These are phyloP conservation scores for Typhlichthys eigenmanni DNA, from an alignment of 2,797 vertebrate species.

Conservation along the genomic window DNA sequence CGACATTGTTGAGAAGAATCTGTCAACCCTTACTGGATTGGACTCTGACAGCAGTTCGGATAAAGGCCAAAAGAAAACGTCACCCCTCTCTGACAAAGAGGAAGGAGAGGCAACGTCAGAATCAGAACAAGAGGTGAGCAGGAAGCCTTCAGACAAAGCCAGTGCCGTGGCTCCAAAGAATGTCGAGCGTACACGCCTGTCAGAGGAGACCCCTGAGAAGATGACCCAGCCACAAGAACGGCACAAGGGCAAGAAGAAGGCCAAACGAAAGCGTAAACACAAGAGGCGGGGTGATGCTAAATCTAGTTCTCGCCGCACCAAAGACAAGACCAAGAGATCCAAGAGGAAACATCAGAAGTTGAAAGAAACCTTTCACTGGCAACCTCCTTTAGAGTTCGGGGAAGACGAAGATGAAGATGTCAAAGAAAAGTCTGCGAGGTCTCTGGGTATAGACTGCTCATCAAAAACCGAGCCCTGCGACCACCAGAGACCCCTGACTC, in stretches of 20 bases:
- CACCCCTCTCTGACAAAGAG: constrained; percentile 85
- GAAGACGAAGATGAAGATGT: constrained; percentile 83
- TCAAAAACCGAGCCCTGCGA: constrained; percentile 24
- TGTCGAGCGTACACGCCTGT: constrained; percentile 36
- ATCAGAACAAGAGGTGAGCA: constrained; percentile 79
- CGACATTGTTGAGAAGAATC: constrained; percentile 54
- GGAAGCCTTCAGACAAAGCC: constrained; percentile 39
- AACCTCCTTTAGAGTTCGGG: constrained; percentile 93
- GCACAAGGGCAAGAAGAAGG: constrained; percentile 77
- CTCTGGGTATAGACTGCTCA: constrained; percentile 45
- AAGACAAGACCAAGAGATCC: constrained; percentile 85
- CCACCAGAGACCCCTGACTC: constrained; percentile 31
- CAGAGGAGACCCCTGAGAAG: constrained; percentile 62
- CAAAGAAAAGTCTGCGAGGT: constrained; percentile 31
- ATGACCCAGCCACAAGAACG: constrained; percentile 43
- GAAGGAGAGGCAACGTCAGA: constrained; percentile 95
- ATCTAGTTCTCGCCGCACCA: constrained; percentile 70
- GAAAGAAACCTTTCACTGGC: constrained; percentile 94
- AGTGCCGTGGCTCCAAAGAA: background rate
- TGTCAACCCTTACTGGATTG: constrained; percentile 76
- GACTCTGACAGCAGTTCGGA: constrained; percentile 89
- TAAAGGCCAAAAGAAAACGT: constrained; percentile 55
- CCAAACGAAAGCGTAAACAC: constrained; percentile 83
- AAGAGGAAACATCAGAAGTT: constrained; percentile 89
- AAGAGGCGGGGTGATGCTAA: constrained; percentile 79